Percentiles rank a stretch among this genome's conserved stretches.
Conservation (phyloP, 2,113 vertebrate genomes). For the Anthoscopus minutus region DNA sequence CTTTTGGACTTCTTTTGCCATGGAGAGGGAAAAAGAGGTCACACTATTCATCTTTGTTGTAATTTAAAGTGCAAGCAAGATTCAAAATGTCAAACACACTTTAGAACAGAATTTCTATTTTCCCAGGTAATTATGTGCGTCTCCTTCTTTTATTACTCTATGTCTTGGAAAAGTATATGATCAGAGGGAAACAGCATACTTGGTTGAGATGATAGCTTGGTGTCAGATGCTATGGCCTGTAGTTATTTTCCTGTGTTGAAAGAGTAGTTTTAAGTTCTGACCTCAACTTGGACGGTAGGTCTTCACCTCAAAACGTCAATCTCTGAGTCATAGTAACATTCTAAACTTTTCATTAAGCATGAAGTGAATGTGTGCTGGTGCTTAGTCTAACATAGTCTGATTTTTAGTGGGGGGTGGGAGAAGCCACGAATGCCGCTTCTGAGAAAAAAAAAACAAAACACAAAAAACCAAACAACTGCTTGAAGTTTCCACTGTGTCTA, state of each 20-base stretch:
- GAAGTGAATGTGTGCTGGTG: not conserved
- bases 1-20: not conserved
- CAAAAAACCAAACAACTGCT: not conserved
- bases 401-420: too few relatives aligned
- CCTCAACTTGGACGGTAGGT: not conserved
- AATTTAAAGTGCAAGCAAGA: not conserved
- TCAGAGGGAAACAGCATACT: not conserved
- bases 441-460: not conserved
- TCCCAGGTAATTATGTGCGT: not conserved
- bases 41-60: not conserved
- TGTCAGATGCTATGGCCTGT: not conserved
- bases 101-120: not conserved
- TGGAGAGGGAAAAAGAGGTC: too few relatives aligned
- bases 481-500: not conserved
- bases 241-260: not conserved
- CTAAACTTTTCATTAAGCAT: not conserved
- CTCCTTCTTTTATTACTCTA: fast-evolving
- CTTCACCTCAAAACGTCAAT: not conserved
- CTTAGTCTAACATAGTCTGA: not conserved
- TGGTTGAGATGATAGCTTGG: not conserved
- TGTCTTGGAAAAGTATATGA: not conserved
- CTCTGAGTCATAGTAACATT: not conserved
- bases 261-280: not conserved
- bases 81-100: not conserved
- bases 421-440: not conserved